These are phyloP conservation scores for Ibycter americanus DNA, from an alignment of 2,797 vertebrate genomes.

Conservation along the genomic window DNA sequence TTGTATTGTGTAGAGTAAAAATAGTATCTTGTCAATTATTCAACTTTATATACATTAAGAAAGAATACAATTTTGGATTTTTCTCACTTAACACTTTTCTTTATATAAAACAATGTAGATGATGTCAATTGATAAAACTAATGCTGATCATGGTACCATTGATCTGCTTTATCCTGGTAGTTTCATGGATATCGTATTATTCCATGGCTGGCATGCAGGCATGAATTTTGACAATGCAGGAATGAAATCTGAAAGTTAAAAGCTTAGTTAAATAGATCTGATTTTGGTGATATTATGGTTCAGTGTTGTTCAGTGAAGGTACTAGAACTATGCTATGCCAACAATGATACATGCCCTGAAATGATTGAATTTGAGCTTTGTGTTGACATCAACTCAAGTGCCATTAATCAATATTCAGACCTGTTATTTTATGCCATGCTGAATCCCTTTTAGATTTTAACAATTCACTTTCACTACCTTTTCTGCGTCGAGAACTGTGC, in stretches of 20 bases:
- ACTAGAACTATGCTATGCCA: neutral
- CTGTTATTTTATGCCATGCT: neutral
- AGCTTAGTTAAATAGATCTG: neutral
- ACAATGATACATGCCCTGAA: neutral
- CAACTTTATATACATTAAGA: neutral
- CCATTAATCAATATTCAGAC: neutral
- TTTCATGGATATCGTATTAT: neutral
- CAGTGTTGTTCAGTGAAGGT: neutral
- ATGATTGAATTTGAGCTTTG: neutral
- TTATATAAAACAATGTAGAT: neutral
- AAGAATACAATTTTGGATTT: neutral
- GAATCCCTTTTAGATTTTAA: neutral
- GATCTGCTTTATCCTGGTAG: neutral
- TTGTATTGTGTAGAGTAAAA: neutral
- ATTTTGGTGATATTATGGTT: neutral
- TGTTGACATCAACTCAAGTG: neutral
- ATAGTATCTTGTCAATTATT: neutral
- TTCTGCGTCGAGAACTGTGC: neutral
- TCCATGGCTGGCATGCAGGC: fast-evolving
- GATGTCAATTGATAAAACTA: neutral
- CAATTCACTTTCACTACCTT: neutral
- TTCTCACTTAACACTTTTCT: neutral
- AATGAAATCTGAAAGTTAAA: neutral
- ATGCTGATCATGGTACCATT: neutral
- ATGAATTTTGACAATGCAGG: neutral